Percentiles rank a stretch among this genome's conserved stretches.
Conservation (phyloP, 2,888 invertebrate species). For the Willowsia nigromaculata region DNA sequence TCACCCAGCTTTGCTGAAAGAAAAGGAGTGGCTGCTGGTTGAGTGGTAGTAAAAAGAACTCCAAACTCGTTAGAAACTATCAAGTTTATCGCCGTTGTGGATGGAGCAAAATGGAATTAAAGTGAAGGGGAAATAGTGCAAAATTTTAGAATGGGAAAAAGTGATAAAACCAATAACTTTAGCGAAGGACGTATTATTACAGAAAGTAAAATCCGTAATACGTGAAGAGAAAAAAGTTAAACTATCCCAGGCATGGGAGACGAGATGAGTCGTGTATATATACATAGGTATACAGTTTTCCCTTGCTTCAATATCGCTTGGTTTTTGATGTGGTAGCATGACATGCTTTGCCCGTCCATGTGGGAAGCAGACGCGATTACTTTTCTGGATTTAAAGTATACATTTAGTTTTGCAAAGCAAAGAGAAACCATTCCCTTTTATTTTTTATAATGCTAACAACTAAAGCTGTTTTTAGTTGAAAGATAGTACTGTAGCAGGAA, state of each 20-base stretch:
- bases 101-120: conserved; percentile 24
- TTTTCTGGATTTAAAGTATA: not conserved
- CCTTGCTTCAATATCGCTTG: not conserved
- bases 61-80: conserved; percentile 40
- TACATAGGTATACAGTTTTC: not conserved
- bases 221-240: not conserved
- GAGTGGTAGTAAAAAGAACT: conserved; percentile 31
- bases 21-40: not conserved
- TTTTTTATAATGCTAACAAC: conserved; percentile 22
- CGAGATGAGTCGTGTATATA: no score
- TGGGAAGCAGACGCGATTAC: not conserved
- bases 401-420: not conserved
- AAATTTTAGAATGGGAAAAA: conserved; percentile 17
- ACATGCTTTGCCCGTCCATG: not conserved
- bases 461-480: not conserved
- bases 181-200: not conserved
- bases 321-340: conserved; percentile 19
- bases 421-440: not conserved
- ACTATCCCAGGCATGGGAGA: not conserved
- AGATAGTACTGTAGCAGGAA: not conserved
- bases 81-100: conserved; percentile 30
- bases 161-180: conserved; percentile 45
- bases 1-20: not conserved
- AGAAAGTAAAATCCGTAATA: conserved; percentile 16
- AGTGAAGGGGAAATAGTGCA: conserved; percentile 4